Conservation (phyloP, 2,888 invertebrate genomes). For the Hypercompe scribonia region DNA sequence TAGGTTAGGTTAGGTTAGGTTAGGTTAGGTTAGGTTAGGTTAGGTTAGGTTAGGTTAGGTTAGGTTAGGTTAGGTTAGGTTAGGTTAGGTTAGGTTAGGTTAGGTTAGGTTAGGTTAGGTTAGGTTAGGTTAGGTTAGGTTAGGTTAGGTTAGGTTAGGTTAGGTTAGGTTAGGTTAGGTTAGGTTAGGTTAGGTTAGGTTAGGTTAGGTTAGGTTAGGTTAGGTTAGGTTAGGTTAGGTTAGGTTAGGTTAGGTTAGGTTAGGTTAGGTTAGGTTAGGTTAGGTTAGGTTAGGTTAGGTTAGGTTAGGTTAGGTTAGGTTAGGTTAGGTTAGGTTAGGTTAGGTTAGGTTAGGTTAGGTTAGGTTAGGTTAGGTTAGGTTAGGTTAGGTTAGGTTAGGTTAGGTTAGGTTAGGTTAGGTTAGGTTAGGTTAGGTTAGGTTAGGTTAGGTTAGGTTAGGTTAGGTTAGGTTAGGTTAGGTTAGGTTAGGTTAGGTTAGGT, state of each 20-base stretch:
- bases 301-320: slow-evolving; percentile 31
- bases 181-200: slow-evolving; percentile 22
- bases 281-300: slow-evolving; percentile 31
- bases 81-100: slow-evolving; percentile 31
- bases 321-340: slow-evolving; percentile 26
- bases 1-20: slow-evolving; percentile 31
- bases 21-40: slow-evolving; percentile 30
- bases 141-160: slow-evolving; percentile 30
- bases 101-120: slow-evolving; percentile 29
- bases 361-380: slow-evolving; percentile 29
- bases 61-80: slow-evolving; percentile 31
- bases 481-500: slow-evolving; percentile 29
- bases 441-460: slow-evolving; percentile 25
- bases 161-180: slow-evolving; percentile 26
- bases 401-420: slow-evolving; percentile 20
- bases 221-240: slow-evolving; percentile 31
- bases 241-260: slow-evolving; percentile 32
- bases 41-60: slow-evolving; percentile 30
- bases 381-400: slow-evolving; percentile 25
- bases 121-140: slow-evolving; percentile 31
- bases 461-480: slow-evolving; percentile 29
- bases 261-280: slow-evolving; percentile 33
- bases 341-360: slow-evolving; percentile 29
- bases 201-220: slow-evolving; percentile 27
- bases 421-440: slow-evolving; percentile 20